Base-by-base conservation (phyloP, 1,140 invertebrate species). In the Colletes latitarsis region DNA sequence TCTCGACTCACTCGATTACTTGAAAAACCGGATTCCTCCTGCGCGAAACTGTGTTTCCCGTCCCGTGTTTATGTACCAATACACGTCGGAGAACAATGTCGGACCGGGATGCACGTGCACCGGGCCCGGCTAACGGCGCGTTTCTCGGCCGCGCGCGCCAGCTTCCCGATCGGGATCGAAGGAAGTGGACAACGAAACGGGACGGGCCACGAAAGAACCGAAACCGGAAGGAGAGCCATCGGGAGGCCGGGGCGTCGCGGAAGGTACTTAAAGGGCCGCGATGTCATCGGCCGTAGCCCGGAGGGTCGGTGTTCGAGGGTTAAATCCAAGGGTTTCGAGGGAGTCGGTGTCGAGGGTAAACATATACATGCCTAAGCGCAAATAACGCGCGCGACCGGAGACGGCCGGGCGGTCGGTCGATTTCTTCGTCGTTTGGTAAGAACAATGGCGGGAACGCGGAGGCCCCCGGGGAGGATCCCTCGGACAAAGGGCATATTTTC, bases 1-100 rank as follows among this genome's bases (percentile, higher is more conserved):
- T 6, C 82, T 75, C 70, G 76, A 70, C 82, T 82, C 83, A 82
- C 88, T 88, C 90, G 91, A 93, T 93, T 93, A 93, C 92, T 93
- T 92, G 92, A 93, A 93, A 93, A 93, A 93, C 93, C 93, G 92
- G 93, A 93, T 93, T 92, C 89, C 90, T 89, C 84, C 86, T 88
- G 89, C 89, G 89, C 90, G 90, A 92, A 92, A 92, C 89, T 90
- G 74, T 85, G 91, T 92, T 92, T 93, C 89, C 91, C 92, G 87
- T 85, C 83, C 85, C 70, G 79, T 92, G 86, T 92, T 90, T 92
- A 92, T 90, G 86, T 89, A 91, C 86, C 79, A 82, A 88, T 90
- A 89, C 86, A 84, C 80, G 78, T 69, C 74, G 62, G 6, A 4
- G 60, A 82, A 82, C 85, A 88, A 86, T 88, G 81, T 86, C 77